A percentile compares a stretch with the other conserved stretches of the same genome.
phyloP scores from a whole-genome alignment of 2,113 vertebrate species.

The Corydoras maculifer region DNA sequence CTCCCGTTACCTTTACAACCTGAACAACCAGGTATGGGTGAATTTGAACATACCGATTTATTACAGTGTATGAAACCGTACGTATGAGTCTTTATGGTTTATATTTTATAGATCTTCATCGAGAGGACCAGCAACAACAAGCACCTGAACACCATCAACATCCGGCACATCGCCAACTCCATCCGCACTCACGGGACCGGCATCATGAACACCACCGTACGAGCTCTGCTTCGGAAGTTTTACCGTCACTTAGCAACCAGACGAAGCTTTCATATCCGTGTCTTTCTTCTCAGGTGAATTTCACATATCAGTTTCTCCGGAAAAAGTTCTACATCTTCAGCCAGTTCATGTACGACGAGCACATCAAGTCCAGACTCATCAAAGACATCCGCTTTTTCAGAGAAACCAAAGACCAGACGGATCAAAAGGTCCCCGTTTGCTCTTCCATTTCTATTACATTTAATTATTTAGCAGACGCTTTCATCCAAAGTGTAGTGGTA shows the following conservation, averaged over 20 bases:
- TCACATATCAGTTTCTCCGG: constrained; percentile 95
- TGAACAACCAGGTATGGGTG: constrained; percentile 88
- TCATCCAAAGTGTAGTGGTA: too few relatives aligned
- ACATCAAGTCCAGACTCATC: constrained; percentile 97
- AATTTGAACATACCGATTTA: too few relatives aligned
- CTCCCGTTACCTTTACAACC: constrained; percentile 95
- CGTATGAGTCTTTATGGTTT: not conserved
- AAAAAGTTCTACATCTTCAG: constrained; percentile 99
- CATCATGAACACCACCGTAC: constrained; percentile 98
- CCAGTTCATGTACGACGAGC: constrained; percentile 99
- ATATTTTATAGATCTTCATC: constrained; percentile 82
- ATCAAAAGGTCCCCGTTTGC: constrained; percentile 79
- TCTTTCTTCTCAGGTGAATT: constrained; percentile 78
- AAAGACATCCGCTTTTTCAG: constrained; percentile 98
- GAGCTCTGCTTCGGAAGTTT: constrained; percentile 31
- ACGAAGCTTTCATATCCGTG: not conserved
- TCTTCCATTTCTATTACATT: too few relatives aligned
- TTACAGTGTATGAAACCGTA: too few relatives aligned
- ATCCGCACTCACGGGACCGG: constrained; percentile 96
- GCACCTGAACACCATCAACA: constrained; percentile 98
- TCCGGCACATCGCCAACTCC: constrained; percentile 95
- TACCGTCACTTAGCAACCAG: too few relatives aligned
- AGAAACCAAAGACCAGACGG: constrained; percentile 96
- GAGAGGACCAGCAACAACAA: constrained; percentile 98
- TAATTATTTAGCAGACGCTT: too few relatives aligned